Evolutionary conservation across 2,888 invertebrate genomes (phyloP).

Genomic region (Rhaphigaster nebulosa): DNA sequence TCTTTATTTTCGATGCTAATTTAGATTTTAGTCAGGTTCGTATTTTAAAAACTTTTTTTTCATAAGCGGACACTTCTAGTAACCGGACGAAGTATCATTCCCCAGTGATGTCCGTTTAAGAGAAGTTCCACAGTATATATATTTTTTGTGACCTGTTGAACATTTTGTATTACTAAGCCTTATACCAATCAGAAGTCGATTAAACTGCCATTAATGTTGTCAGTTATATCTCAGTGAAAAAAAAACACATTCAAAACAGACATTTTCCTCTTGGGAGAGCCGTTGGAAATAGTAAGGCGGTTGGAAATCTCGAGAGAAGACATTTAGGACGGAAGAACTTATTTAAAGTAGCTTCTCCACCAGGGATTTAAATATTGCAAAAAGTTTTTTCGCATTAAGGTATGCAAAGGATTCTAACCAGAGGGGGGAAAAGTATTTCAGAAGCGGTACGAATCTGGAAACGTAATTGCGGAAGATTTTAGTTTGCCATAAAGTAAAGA

Average conservation of each 20-base stretch:
- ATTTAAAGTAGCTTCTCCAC: background rate
- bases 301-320: background rate
- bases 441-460: background rate
- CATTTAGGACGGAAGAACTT: slow-evolving; percentile 3
- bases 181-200: too few relatives aligned
- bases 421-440: background rate
- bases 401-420: background rate
- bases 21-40: too few relatives aligned
- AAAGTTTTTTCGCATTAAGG: slow-evolving; percentile 32
- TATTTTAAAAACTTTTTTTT: too few relatives aligned
- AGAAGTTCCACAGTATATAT: too few relatives aligned
- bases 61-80: too few relatives aligned
- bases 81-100: too few relatives aligned
- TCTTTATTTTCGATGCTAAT: too few relatives aligned
- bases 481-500: too few relatives aligned
- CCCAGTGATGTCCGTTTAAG: too few relatives aligned
- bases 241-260: background rate
- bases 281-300: background rate
- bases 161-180: too few relatives aligned
- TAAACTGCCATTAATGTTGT: background rate
- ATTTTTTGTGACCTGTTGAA: too few relatives aligned
- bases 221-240: background rate
- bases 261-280: background rate
- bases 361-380: background rate
- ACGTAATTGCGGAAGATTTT: background rate